Conservation (phyloP, 64 coral and sea anemone species). For the Pocillopora damicornis region DNA sequence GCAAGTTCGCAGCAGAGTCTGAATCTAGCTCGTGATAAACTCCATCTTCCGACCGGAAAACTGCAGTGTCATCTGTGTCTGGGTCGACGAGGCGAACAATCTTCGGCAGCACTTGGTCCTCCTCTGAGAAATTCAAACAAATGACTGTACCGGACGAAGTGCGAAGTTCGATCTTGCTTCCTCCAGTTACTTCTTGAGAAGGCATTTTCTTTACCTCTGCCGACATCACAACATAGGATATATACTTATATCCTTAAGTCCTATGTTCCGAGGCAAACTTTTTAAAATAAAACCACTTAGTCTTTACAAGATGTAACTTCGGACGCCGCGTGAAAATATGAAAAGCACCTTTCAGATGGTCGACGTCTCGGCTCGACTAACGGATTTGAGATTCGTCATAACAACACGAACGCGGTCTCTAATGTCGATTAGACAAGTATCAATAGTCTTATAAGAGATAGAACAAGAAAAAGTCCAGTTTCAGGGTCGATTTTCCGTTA, state of each 20-base stretch:
- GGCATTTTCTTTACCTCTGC: slow-evolving; percentile 41
- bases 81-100: slow-evolving; percentile 62
- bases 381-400: background rate
- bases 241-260: background rate
- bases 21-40: slow-evolving; percentile 45
- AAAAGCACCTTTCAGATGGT: slow-evolving; percentile 30
- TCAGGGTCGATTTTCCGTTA: background rate
- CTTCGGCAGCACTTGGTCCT: slow-evolving; percentile 55
- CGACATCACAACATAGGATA: slow-evolving; percentile 49
- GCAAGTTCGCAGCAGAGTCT: slow-evolving; percentile 34
- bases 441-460: background rate
- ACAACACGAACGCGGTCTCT: background rate
- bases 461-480: background rate
- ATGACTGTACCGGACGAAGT: slow-evolving; percentile 55
- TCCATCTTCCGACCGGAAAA: slow-evolving; percentile 41
- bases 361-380: background rate
- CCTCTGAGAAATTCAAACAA: slow-evolving; percentile 59
- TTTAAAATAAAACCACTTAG: slow-evolving; percentile 12
- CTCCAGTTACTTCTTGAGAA: slow-evolving; percentile 36
- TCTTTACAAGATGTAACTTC: background rate
- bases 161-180: slow-evolving; percentile 57
- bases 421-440: background rate
- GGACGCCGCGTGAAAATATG: background rate
- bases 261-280: background rate
- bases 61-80: slow-evolving; percentile 46